phyloP scores from a whole-genome alignment of 2,888 invertebrate species.

The Hofmannophila pseudospretella region DNA sequence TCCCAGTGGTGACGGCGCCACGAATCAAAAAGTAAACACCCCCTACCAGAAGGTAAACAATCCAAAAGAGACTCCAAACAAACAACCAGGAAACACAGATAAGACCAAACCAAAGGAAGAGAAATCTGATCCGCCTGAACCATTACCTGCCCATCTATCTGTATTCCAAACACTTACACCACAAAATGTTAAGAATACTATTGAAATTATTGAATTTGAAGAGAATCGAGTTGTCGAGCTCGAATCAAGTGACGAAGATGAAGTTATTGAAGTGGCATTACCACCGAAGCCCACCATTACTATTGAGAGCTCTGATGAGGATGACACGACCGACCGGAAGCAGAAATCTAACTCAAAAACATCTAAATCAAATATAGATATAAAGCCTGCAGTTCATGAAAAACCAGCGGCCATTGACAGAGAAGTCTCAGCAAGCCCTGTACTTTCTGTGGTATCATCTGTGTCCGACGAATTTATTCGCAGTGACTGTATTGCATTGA shows the following conservation, averaged over 20 bases:
- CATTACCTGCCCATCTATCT: conserved; percentile 38
- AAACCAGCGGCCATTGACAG: conserved; percentile 28
- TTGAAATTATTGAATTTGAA: conserved; percentile 57
- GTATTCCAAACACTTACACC: conserved; percentile 52
- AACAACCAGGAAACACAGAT: conserved; percentile 14
- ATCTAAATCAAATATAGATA: too few species aligned
- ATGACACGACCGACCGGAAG: conserved; percentile 31
- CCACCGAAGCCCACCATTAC: conserved; percentile 69
- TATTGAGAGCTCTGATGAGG: conserved; percentile 72
- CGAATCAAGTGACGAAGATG: conserved; percentile 68
- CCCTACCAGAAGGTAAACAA: conserved; percentile 18
- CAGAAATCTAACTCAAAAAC: conserved; percentile 16
- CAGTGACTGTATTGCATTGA: conserved; percentile 67
- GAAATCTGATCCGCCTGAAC: conserved; percentile 23
- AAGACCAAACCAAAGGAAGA: conserved; percentile 45
- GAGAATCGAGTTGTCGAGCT: conserved; percentile 37
- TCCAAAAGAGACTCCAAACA: conserved; percentile 22
- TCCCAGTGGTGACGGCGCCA: conserved; percentile 36
- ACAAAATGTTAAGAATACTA: conserved; percentile 41
- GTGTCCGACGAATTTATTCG: conserved; percentile 72
- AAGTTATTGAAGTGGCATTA: conserved; percentile 65
- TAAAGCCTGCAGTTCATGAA: conserved; percentile 17
- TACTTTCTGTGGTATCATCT: conserved; percentile 68
- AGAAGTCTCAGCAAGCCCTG: conserved; percentile 59
- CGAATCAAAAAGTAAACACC: conserved; percentile 42